Conservation (phyloP, 2,888 invertebrate species). For the Brachyopa scutellaris region DNA sequence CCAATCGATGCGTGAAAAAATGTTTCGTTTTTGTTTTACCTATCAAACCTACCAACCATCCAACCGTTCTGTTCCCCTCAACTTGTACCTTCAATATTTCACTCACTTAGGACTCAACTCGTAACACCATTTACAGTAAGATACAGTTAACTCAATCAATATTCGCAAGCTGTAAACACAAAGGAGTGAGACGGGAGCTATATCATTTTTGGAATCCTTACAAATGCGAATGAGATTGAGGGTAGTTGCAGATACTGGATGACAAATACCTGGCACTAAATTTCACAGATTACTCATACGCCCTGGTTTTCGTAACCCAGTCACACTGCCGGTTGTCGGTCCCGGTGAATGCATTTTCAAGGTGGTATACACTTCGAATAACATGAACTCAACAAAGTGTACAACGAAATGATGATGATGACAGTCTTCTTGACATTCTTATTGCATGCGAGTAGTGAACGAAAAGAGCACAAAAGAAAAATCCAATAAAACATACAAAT, state of each 20-base stretch:
- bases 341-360: constrained; percentile 45
- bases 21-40: neutral
- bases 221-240: constrained; percentile 21
- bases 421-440: constrained; percentile 46
- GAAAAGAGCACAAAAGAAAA: neutral
- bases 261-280: constrained; percentile 51
- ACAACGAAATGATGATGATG: constrained; percentile 25
- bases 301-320: constrained; percentile 18
- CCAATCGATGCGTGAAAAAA: constrained; percentile 16
- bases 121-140: constrained; percentile 49
- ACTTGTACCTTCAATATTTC: constrained; percentile 41
- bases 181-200: neutral
- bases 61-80: too few relatives aligned
- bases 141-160: constrained; percentile 44
- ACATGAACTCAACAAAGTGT: constrained; percentile 29
- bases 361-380: constrained; percentile 40
- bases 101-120: constrained; percentile 56
- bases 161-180: neutral
- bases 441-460: neutral
- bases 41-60: too few relatives aligned
- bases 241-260: constrained; percentile 33
- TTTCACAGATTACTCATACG: constrained; percentile 55
- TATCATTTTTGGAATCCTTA: constrained; percentile 63
- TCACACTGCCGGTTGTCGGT: too few relatives aligned
- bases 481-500: constrained; percentile 37